Evolutionary conservation across 2,888 invertebrate species (phyloP), one percentile per base, ranked within the genome.

Genomic region (Piscicola geometra): DNA sequence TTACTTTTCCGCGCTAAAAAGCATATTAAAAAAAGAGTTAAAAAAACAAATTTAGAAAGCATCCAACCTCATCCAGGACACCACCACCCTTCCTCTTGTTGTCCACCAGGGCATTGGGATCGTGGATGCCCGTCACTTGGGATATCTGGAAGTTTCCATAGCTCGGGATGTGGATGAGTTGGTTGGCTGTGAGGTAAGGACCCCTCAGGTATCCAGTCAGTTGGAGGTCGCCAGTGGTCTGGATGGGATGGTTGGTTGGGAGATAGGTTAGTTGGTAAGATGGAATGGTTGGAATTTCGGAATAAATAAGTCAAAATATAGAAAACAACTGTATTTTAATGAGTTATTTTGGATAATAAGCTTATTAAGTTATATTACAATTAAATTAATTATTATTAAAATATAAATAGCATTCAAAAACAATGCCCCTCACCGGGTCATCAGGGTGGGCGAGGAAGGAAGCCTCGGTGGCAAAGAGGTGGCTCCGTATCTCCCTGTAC

Each of bases 111-210:
- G 83, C 82, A 76, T 84, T 81, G 3, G 85, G 84, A 79, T 86
- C 86, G 21, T 77, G 76, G 0, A 88, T 87, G 0, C 82, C 81
- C 78, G 84, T 84, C 79, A 97, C 92, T 84, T 91, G 90, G n/a
- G 79, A 75, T 89, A 99, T 90, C 87, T 96, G 96, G 83, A 92
- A 98, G 83, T 96, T 93, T 12, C 97, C 97, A 82, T 93, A 88
- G 0, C 96, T 96, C 67, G 93, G 91, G 75, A 99, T 89, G 83
- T 99, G 94, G 33, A 99, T 89, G 75, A 97, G 87, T 78, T 91
- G 89, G 86, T 98, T 95, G 0, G 93, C 94, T 83, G 92, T 91
- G 73, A 98, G 86, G 1, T 91, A 88, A 82, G 89, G 89, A 0
- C 95, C 94, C 81, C 94, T 88, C 72, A 99, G 85, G 85, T 91